Evolutionary conservation across 2,888 invertebrate species (phyloP), one percentile per base, ranked within the genome.

Genomic region (Odontocerum albicorne): DNA sequence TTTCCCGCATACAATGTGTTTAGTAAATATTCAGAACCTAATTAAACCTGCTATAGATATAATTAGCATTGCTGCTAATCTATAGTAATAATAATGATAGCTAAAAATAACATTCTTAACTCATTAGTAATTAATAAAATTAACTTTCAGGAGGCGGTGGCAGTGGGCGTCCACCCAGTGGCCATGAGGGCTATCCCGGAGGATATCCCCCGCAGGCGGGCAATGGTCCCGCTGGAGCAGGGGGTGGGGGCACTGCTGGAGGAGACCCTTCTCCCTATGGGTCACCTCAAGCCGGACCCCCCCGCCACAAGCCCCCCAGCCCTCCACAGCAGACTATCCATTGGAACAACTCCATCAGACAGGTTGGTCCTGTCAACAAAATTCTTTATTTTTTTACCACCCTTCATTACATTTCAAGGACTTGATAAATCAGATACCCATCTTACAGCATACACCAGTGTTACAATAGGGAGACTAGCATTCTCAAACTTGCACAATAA

Each of bases 161-260:
- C 21, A 57, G 57, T 21, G 57, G 57, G 4, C 50, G 61, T 3
- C 61, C 61, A 6, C 61, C 61, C 1, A 60, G 60, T 45, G 60
- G 61, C 17, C 61, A 59, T 40, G 74, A 55, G 70, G 74, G 62
- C 76, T 77, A 46, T 71, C 79, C 73, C 63, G 80, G 71, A 69
- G 82, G 70, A 68, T 54, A 78, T 55, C 75, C 77, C 45, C 76
- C 77, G 63, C 74, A 64, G 82, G 85, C 45, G 70, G 22, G 65
- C 15, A 68, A 6, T n/a, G 49, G 84, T 87, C 46, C 90, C 90
- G 16, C 90, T 87, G 33, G 80, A 82, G 62, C 80, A 78, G 44
- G 83, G 82, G 20, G 81, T 79, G n/a, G 80, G 83, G 61, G 80
- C 80, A 51, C 79, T 70, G 79, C 73, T 62, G 80, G 72, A 69